phyloP scores from a whole-genome alignment of 2,113 vertebrate species.

The Urocitellus parryii region DNA sequence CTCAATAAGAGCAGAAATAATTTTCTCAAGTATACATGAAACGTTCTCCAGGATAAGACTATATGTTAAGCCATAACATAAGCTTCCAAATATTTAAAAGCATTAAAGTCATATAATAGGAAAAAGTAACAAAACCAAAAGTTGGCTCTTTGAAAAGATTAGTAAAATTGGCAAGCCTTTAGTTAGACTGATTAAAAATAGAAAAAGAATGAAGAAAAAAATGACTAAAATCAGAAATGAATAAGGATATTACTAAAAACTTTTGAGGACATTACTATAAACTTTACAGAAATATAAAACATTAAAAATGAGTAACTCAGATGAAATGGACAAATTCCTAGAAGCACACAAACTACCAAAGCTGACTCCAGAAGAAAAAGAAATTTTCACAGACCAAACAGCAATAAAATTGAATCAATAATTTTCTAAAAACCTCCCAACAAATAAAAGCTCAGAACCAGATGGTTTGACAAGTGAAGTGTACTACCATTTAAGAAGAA shows the following conservation, averaged over 20 bases:
- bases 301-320: conserved; percentile 9
- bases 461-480: background rate
- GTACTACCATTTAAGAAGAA: conserved; percentile 18
- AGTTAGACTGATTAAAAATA: background rate
- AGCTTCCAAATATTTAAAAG: conserved; percentile 18
- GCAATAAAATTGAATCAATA: background rate
- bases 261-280: background rate
- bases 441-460: background rate
- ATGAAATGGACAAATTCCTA: conserved; percentile 35
- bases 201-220: background rate
- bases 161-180: background rate
- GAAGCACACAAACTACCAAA: conserved; percentile 49
- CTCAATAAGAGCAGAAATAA: conserved; percentile 9
- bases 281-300: conserved; percentile 5
- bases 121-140: conserved; percentile 39
- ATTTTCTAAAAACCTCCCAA: background rate
- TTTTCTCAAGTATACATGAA: conserved; percentile 25
- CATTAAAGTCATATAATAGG: background rate
- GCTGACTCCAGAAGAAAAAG: conserved; percentile 2
- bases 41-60: background rate
- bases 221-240: conserved; percentile 43
- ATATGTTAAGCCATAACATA: conserved; percentile 6
- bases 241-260: background rate
- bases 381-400: background rate
- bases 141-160: conserved; percentile 20